Evolutionary conservation across 1,140 invertebrate species (phyloP).

Genomic region (Tribolium castaneum): DNA sequence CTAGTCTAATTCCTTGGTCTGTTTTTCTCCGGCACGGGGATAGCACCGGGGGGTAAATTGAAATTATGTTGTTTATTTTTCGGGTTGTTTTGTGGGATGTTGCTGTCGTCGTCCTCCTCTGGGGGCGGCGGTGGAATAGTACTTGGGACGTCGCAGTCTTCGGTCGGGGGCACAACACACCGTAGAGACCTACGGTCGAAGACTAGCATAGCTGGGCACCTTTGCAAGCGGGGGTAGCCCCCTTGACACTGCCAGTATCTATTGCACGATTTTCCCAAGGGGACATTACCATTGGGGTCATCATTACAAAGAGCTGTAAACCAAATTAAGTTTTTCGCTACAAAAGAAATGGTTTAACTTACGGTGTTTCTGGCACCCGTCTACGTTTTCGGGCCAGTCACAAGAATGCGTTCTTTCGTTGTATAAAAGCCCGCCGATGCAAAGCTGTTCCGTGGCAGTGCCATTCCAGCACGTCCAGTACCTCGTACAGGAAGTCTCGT

Average conservation of each 20-base stretch:
- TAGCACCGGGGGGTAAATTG: conserved; percentile 61
- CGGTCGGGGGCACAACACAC: conserved; percentile 89
- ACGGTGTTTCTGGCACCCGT: conserved; percentile 94
- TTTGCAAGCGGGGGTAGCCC: conserved; percentile 88
- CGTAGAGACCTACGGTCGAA: conserved; percentile 85
- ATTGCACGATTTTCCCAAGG: conserved; percentile 90
- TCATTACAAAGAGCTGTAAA: conserved; percentile 87
- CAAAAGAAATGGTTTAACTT: conserved; percentile 66
- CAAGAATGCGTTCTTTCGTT: conserved; percentile 91
- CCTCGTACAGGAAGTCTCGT: conserved; percentile 91
- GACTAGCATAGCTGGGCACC: conserved; percentile 90
- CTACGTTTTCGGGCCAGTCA: conserved; percentile 93
- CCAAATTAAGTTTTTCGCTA: not conserved
- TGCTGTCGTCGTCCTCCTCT: conserved; percentile 59
- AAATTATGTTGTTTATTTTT: conserved; percentile 49
- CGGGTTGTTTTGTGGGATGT: conserved; percentile 59
- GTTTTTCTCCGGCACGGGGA: conserved; percentile 59
- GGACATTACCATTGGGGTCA: conserved; percentile 76
- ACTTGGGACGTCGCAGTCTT: conserved; percentile 85
- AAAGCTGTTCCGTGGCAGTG: conserved; percentile 91
- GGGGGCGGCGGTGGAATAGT: conserved; percentile 75
- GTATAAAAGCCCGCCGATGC: conserved; percentile 90
- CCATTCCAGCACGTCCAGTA: conserved; percentile 97
- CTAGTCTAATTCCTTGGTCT: conserved; percentile 56
- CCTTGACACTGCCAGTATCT: conserved; percentile 94